phyloP scores from a whole-genome alignment of 2,113 vertebrate species.

The Trematomus loennbergii region DNA sequence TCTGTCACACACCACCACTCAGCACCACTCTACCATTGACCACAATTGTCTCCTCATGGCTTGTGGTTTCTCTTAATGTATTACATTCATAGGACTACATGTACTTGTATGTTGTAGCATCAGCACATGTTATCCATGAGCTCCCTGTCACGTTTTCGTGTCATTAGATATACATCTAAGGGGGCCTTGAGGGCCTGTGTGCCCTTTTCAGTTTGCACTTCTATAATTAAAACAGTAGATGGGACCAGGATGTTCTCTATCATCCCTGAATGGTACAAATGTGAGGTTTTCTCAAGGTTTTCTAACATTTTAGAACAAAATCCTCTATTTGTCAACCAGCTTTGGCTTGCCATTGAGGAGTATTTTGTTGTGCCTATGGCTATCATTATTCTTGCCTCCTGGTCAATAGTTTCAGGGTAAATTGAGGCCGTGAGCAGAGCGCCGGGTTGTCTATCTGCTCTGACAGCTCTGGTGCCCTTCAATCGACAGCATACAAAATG shows the following conservation, averaged over 20 bases:
- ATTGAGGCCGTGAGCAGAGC: slow-evolving; percentile 41
- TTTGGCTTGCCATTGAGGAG: background rate
- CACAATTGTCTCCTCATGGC: slow-evolving; percentile 9
- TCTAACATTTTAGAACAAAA: background rate
- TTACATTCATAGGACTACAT: slow-evolving; percentile 16
- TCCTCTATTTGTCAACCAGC: background rate
- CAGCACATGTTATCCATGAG: slow-evolving; percentile 51
- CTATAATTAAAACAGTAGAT: background rate
- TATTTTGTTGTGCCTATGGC: slow-evolving; percentile 13
- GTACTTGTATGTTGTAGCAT: slow-evolving; percentile 40
- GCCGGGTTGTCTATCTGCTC: slow-evolving; percentile 40
- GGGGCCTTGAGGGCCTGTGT: slow-evolving; percentile 18
- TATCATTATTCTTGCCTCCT: slow-evolving; percentile 42
- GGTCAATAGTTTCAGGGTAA: slow-evolving; percentile 54
- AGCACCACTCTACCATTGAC: background rate
- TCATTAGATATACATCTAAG: slow-evolving; percentile 65
- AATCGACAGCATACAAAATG: slow-evolving; percentile 51
- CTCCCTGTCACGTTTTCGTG: slow-evolving; percentile 58
- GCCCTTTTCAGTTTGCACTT: background rate
- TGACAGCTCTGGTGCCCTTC: slow-evolving; percentile 57
- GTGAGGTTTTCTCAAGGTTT: slow-evolving; percentile 11
- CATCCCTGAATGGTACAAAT: slow-evolving; percentile 10
- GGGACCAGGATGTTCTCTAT: background rate
- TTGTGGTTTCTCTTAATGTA: slow-evolving; percentile 5
- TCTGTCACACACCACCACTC: background rate